A percentile compares a stretch with the other conserved stretches of the same genome.
These are phyloP conservation scores for Disparrhopalites patrizii DNA, from an alignment of 2,888 invertebrate genomes.

Conservation along the genomic window DNA sequence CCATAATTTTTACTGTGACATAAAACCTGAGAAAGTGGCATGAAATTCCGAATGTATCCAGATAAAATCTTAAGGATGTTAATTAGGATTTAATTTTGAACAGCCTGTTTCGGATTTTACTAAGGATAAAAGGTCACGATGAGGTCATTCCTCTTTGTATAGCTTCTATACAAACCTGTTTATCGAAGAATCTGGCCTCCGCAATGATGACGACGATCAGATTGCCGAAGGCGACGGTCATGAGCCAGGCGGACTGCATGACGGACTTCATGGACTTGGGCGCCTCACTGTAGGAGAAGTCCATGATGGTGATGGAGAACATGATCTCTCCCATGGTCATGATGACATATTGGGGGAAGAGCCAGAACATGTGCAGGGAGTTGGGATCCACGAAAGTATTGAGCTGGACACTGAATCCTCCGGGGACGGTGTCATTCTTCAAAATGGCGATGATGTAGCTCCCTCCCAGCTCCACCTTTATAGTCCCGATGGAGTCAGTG, in stretches of 20 bases:
- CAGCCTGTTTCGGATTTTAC: too few species aligned
- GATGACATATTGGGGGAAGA: slow-evolving; percentile 86
- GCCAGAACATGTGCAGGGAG: slow-evolving; percentile 73
- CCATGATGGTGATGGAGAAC: slow-evolving; percentile 92
- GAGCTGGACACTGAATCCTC: neutral
- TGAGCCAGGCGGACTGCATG: slow-evolving; percentile 83
- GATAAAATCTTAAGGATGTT: too few species aligned
- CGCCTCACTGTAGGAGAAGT: slow-evolving; percentile 83
- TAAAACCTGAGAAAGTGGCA: too few species aligned
- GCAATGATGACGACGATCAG: slow-evolving; percentile 85
- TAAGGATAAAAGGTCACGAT: too few species aligned
- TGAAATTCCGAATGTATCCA: too few species aligned
- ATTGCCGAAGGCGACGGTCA: slow-evolving; percentile 91
- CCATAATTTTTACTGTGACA: too few species aligned
- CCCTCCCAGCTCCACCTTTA: slow-evolving; percentile 4
- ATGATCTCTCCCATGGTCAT: slow-evolving; percentile 91
- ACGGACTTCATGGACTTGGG: slow-evolving; percentile 63
- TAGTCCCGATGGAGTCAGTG: neutral
- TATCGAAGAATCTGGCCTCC: slow-evolving; percentile 69
- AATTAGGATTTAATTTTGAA: too few species aligned
- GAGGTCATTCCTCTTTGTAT: too few species aligned
- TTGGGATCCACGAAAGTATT: slow-evolving; percentile 63
- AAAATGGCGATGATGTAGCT: slow-evolving; percentile 11
- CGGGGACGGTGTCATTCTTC: neutral
- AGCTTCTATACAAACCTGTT: too few species aligned